Evolutionary conservation across 2,113 vertebrate genomes (phyloP).

Genomic region (Aythya baeri): DNA sequence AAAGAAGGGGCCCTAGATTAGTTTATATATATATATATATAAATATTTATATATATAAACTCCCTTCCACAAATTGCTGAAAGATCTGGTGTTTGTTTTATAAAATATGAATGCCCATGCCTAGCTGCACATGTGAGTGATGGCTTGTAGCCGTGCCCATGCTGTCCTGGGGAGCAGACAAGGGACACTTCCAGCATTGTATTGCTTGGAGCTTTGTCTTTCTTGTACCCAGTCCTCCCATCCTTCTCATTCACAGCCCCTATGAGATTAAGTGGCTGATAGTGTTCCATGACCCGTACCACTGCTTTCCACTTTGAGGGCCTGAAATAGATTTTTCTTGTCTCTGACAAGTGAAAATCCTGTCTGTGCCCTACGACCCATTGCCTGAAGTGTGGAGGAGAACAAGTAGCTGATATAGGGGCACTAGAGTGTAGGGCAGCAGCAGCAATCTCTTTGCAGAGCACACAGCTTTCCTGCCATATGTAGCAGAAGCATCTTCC

Average conservation of each 20-base stretch:
- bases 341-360: neutral
- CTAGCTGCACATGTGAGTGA: neutral
- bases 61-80: neutral
- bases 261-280: neutral
- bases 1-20: neutral
- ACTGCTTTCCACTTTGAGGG: neutral
- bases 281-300: conserved; percentile 5
- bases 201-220: neutral
- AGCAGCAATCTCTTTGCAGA: neutral
- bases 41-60: neutral
- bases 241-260: neutral
- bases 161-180: neutral
- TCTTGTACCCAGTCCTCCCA: neutral
- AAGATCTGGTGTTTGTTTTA: neutral
- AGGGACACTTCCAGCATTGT: neutral
- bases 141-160: neutral
- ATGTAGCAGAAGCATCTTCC: neutral
- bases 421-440: neutral
- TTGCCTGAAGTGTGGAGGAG: neutral
- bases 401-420: neutral
- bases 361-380: neutral
- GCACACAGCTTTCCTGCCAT: neutral
- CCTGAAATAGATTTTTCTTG: conserved; percentile 51
- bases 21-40: neutral
- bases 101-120: neutral